phyloP scores from a whole-genome alignment of 2,113 vertebrate genomes.

The Neoarius graeffei region DNA sequence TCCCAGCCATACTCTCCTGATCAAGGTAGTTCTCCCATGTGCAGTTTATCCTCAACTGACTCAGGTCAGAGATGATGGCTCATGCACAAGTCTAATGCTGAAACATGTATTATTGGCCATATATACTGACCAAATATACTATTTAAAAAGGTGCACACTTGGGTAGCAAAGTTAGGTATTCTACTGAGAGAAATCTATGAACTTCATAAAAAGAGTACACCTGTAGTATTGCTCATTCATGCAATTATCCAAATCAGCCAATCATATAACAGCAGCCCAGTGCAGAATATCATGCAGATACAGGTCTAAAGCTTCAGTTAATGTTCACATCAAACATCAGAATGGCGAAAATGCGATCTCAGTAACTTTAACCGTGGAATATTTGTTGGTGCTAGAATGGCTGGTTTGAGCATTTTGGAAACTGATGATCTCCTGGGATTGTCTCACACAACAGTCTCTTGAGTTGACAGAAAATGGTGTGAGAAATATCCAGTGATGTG shows the following conservation, averaged over 20 bases:
- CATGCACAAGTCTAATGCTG: background rate
- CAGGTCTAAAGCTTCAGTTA: background rate
- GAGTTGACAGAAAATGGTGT: background rate
- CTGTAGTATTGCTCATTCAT: background rate
- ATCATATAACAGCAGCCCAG: background rate
- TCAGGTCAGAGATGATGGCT: background rate
- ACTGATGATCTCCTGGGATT: background rate
- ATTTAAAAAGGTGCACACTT: background rate
- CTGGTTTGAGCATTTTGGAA: background rate
- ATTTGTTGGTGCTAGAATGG: background rate
- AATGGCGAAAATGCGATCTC: background rate
- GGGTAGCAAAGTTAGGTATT: background rate
- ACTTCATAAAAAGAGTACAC: background rate
- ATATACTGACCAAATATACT: background rate
- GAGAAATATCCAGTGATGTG: background rate
- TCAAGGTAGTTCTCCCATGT: constrained; percentile 30
- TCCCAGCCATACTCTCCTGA: background rate
- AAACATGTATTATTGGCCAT: background rate
- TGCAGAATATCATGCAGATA: background rate
- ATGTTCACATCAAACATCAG: background rate
- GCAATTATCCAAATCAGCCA: background rate
- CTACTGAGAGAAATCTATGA: background rate
- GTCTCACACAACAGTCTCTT: background rate
- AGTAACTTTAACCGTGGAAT: background rate
- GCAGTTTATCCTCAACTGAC: background rate